Conservation (phyloP, 2,797 vertebrate species). For the Chelonia mydas region DNA sequence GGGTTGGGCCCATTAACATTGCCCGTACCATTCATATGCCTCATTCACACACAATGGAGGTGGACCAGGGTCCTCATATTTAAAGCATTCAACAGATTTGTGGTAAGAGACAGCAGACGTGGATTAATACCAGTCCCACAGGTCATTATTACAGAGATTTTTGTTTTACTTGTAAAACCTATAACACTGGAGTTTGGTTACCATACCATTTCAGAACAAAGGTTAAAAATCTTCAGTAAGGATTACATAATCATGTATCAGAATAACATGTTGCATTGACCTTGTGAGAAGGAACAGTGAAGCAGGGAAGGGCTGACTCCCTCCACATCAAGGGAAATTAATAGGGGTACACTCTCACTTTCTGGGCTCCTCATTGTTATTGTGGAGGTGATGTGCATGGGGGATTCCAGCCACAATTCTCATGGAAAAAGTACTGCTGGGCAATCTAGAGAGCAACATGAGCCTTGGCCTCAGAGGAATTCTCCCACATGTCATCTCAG, state of each 20-base stretch:
- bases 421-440: background rate
- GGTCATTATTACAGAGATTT: background rate
- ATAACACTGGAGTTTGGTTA: background rate
- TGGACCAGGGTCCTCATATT: background rate
- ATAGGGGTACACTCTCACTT: conserved; percentile 35
- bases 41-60: background rate
- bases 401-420: conserved; percentile 60
- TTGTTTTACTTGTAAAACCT: background rate
- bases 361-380: conserved; percentile 46
- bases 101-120: background rate
- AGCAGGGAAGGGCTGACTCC: conserved; percentile 21
- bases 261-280: conserved; percentile 39
- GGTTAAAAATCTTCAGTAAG: accelerated
- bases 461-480: conserved; percentile 65
- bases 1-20: background rate
- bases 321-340: conserved; percentile 34
- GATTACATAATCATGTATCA: background rate
- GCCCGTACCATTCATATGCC: background rate
- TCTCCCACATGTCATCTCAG: conserved; percentile 29
- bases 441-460: conserved; percentile 37
- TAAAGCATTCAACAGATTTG: background rate
- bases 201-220: background rate
- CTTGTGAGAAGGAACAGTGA: conserved; percentile 52
- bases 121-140: background rate
- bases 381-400: conserved; percentile 50